Conservation (phyloP, 2,113 vertebrate genomes). For the Axis porcinus region DNA sequence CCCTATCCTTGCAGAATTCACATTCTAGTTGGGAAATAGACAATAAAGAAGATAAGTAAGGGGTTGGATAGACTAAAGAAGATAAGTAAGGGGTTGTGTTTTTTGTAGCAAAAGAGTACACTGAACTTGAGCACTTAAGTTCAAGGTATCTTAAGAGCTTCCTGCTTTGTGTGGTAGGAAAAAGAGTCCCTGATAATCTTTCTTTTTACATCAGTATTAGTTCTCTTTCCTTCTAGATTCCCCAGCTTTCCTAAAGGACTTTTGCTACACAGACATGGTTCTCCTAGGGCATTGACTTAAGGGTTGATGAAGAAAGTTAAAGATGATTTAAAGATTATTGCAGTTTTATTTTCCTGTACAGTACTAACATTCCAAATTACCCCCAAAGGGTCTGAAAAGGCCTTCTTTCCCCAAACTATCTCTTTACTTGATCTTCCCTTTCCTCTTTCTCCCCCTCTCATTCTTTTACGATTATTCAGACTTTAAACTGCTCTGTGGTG, state of each 20-base stretch:
- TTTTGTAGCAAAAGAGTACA: background rate
- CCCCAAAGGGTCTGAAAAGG: background rate
- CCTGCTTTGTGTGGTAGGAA: background rate
- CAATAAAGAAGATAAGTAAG: background rate
- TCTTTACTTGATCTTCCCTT: background rate
- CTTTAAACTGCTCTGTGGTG: background rate
- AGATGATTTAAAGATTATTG: background rate
- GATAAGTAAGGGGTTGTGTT: background rate
- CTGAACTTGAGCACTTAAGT: background rate
- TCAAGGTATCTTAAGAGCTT: background rate
- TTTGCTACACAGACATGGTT: background rate
- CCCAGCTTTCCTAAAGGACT: background rate
- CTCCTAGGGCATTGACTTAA: background rate
- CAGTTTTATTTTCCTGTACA: background rate
- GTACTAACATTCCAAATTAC: background rate
- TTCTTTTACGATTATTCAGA: background rate
- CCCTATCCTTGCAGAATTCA: background rate
- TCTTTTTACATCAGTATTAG: background rate
- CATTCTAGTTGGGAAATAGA: background rate
- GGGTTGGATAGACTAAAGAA: background rate
- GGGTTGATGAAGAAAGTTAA: background rate
- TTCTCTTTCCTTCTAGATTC: background rate
- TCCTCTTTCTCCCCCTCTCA: background rate
- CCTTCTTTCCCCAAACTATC: background rate
- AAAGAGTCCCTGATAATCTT: background rate